phyloP scores from a whole-genome alignment of 2,113 vertebrate species.

The Lophius piscatorius region DNA sequence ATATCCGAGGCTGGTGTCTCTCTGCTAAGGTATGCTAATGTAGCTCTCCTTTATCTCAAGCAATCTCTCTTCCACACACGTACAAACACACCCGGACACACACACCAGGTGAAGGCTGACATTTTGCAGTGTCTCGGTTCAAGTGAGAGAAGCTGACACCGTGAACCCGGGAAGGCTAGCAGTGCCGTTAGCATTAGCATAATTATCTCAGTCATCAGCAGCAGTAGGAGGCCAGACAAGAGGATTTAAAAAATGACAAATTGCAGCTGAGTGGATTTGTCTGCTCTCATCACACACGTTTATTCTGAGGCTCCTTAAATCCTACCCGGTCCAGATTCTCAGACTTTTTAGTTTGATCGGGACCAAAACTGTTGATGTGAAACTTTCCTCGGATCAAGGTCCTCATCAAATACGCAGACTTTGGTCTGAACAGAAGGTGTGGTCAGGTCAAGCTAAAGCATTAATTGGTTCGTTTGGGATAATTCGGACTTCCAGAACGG shows the following conservation, averaged over 20 bases:
- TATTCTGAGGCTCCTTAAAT: too few species aligned
- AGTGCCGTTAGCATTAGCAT: constrained; percentile 69
- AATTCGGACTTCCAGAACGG: too few species aligned
- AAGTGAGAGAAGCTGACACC: constrained; percentile 58
- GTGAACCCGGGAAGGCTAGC: constrained; percentile 56
- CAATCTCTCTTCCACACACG: constrained; percentile 59
- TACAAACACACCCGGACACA: constrained; percentile 22
- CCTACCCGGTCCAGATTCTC: too few species aligned
- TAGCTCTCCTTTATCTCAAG: constrained; percentile 61
- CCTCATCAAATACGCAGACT: too few species aligned
- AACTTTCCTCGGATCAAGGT: too few species aligned
- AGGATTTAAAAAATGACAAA: constrained; percentile 31
- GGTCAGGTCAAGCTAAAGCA: too few species aligned
- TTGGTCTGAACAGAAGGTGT: too few species aligned
- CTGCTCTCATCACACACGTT: not conserved
- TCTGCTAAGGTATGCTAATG: constrained; percentile 55
- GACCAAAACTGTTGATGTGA: too few species aligned
- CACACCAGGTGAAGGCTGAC: constrained; percentile 54
- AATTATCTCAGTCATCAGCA: constrained; percentile 63
- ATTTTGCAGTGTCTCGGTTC: constrained; percentile 70
- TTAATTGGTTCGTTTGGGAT: too few species aligned
- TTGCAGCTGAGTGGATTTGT: not conserved
- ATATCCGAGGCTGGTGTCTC: constrained; percentile 57
- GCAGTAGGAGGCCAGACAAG: constrained; percentile 11
- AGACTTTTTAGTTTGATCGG: too few species aligned